A percentile compares a stretch with the other conserved stretches of the same genome.
These are phyloP conservation scores for Ridgeia piscesae DNA, from an alignment of 1,140 invertebrate species.

Conservation along the genomic window DNA sequence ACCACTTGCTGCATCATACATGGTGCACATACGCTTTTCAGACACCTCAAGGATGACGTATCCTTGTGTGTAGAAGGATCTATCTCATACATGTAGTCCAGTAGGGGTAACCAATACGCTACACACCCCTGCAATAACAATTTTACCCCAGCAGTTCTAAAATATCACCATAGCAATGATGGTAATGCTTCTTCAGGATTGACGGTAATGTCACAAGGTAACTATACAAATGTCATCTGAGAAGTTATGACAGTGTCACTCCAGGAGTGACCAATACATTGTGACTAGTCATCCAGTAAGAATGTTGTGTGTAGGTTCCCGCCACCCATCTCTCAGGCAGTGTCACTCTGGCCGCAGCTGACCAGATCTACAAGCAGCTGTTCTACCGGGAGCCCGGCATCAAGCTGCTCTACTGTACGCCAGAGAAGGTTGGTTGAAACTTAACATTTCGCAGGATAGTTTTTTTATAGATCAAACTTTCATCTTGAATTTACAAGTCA, in stretches of 20 bases:
- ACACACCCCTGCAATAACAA: neutral
- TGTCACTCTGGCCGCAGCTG: conserved; percentile 63
- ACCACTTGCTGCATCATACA: no score
- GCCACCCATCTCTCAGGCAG: conserved; percentile 76
- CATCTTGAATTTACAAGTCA: no score
- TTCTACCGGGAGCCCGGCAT: conserved; percentile 58
- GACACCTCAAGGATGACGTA: no score
- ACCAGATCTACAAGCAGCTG: conserved; percentile 69
- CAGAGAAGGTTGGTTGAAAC: conserved; percentile 76
- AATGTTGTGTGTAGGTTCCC: conserved; percentile 65
- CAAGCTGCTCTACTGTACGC: conserved; percentile 92
- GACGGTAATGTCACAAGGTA: neutral
- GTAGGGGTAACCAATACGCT: no score
- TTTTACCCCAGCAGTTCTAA: neutral
- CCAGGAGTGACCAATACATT: no score
- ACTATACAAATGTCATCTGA: neutral
- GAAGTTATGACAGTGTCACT: neutral
- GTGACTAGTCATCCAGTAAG: neutral
- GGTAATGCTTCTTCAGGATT: neutral
- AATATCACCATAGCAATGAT: neutral
- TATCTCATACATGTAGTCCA: no score
- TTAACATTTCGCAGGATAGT: conserved; percentile 54
- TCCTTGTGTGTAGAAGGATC: no score
- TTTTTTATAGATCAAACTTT: no score
- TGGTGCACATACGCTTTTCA: no score